phyloP scores from a whole-genome alignment of 2,888 invertebrate genomes.

The Hetaerina titia region DNA sequence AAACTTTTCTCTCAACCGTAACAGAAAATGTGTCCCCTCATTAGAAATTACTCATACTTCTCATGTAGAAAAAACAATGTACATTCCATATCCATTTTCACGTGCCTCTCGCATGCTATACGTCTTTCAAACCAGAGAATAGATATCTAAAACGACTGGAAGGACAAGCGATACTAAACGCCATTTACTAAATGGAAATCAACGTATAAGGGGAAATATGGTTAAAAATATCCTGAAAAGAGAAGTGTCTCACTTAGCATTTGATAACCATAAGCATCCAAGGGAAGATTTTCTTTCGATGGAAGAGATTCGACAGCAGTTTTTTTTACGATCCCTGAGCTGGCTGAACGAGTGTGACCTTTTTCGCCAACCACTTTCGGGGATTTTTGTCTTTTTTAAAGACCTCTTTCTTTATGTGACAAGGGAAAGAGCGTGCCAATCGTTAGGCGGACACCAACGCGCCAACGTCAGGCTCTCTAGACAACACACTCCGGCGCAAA shows the following conservation, averaged over 20 bases:
- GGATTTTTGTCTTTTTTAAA: neutral
- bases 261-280: neutral
- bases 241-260: neutral
- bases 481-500: neutral
- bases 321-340: neutral
- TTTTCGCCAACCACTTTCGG: slow-evolving; percentile 16
- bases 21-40: too few species aligned
- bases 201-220: neutral
- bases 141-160: too few species aligned
- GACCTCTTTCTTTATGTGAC: neutral
- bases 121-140: too few species aligned
- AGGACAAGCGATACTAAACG: too few species aligned
- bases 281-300: neutral
- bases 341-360: neutral
- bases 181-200: too few species aligned
- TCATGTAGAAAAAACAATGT: too few species aligned
- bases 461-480: neutral
- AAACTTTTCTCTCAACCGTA: too few species aligned
- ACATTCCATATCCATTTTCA: too few species aligned
- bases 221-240: neutral
- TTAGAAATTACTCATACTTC: too few species aligned
- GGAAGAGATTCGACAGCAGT: neutral
- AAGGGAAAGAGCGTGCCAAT: neutral
- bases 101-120: too few species aligned
- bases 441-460: neutral